These are phyloP conservation scores for Austrofundulus limnaeus DNA, from an alignment of 2,113 vertebrate genomes.

Conservation along the genomic window DNA sequence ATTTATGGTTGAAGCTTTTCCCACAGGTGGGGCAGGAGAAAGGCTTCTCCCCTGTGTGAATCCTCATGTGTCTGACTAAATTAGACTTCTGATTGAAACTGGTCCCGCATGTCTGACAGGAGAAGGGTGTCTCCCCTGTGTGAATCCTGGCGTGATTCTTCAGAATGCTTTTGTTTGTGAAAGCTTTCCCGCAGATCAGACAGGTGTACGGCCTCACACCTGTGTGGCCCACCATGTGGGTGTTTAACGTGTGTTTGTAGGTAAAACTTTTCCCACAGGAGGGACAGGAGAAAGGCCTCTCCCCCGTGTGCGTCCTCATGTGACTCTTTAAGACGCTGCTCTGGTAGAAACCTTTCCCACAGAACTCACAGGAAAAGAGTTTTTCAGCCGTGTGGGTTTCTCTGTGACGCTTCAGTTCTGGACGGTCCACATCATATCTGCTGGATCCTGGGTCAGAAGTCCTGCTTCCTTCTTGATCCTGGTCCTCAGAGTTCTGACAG, in stretches of 20 bases:
- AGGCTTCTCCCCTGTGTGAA: not conserved
- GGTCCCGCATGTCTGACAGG: not conserved
- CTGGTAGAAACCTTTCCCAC: not conserved
- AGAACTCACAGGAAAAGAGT: not conserved
- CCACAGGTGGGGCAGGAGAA: no score
- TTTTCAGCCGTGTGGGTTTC: not conserved
- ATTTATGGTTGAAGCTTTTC: not conserved
- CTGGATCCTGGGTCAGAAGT: not conserved
- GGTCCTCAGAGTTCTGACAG: not conserved
- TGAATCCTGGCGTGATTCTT: not conserved
- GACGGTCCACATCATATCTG: not conserved
- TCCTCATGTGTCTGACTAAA: not conserved
- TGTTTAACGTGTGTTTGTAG: no score
- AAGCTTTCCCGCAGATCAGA: not conserved
- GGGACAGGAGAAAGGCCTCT: not conserved
- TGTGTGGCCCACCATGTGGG: no score
- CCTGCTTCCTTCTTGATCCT: not conserved
- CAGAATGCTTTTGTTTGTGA: not conserved
- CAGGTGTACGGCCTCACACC: no score
- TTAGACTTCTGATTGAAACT: not conserved
- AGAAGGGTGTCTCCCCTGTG: not conserved
- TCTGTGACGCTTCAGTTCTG: not conserved
- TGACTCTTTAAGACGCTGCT: not conserved
- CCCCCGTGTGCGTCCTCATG: not conserved
- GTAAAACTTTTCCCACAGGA: not conserved